These are phyloP conservation scores for Diploptera punctata DNA, from an alignment of 2,888 invertebrate species.

Conservation along the genomic window DNA sequence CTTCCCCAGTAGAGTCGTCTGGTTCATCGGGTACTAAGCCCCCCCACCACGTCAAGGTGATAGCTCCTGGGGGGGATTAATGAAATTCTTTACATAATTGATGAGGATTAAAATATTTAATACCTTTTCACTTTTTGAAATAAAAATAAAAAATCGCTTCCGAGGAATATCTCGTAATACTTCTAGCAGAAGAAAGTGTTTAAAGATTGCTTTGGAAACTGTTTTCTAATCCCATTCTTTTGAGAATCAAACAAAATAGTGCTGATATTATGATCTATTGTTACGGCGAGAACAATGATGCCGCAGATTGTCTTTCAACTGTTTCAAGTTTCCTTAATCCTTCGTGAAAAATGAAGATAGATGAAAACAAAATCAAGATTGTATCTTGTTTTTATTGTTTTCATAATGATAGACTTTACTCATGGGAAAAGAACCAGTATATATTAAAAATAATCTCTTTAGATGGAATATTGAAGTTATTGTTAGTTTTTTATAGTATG, in stretches of 20 bases:
- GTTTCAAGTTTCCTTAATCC: conserved; percentile 12
- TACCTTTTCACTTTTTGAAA: background rate
- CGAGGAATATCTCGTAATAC: conserved; percentile 12
- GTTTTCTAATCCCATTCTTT: conserved; percentile 11
- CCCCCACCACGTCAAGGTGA: too few relatives aligned
- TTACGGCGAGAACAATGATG: conserved; percentile 11
- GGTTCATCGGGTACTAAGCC: too few relatives aligned
- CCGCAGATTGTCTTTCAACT: conserved; percentile 7
- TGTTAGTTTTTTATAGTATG: background rate
- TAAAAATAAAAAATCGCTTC: background rate
- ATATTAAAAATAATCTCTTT: background rate
- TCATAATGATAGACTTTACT: background rate
- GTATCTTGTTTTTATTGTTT: background rate
- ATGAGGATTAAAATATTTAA: background rate
- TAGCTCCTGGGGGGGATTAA: too few relatives aligned
- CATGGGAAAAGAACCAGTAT: background rate
- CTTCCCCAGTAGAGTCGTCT: too few relatives aligned
- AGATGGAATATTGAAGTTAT: background rate
- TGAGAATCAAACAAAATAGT: conserved; percentile 19
- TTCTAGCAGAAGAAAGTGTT: background rate
- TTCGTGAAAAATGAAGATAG: background rate
- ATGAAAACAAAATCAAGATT: conserved; percentile 25
- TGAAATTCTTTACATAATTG: background rate
- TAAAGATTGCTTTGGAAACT: background rate
- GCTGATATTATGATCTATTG: conserved; percentile 23